Base-by-base conservation (phyloP, 2,113 vertebrate genomes). In the Nannobrachium achirus region DNA sequence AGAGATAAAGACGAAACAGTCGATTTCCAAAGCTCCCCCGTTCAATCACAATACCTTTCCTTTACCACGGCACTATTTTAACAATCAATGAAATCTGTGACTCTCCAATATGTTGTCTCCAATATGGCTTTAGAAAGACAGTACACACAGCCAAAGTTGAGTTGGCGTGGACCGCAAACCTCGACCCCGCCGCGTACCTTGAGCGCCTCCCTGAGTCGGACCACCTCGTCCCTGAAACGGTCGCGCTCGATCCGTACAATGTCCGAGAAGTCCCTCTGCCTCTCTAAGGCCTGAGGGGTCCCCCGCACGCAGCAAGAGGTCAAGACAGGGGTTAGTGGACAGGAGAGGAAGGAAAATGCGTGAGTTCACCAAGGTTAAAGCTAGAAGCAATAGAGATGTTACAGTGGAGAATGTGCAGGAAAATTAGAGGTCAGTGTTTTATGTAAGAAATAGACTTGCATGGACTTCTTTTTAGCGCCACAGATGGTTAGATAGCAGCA, bases 251-350 rank as follows among this genome's bases (percentile, higher is more conserved):
- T 93, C 79, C 89, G 91, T 88, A 96, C 58, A 64, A 94, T 91
- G 87, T 98, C 95, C 78, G 95, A 96, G 89, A 95, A 95, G 84
- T 96, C 95, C 86, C 94, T 96, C 88, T 99, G 95, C 67, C 95
- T 95, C 88, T 98, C 96, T 94, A 98, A 92, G 0, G 95, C 96
- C 97, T 99, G 90, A 76, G 62, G 58, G 67, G 7, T n/a, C 59
- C 50, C 55, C 13, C 51, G 19, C 14, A 52, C 52, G 63, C 15
- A 10, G 59, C 52, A 58, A 48, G 1, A 77, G 61, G 56, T 51
- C 52, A 13, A 67, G 50, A 55, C 25, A 62, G 73, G 2, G 41
- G 18, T 44, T 44, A 45, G 57, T 10, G 7, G 11, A 45, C 68
- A 50, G 39, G 65, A 68, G 61, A 68, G 42, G 46, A 83, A 16